Evolutionary conservation across 2,113 vertebrate genomes (phyloP), one percentile per base, ranked within the genome.

Genomic region (Salvelinus sp.): DNA sequence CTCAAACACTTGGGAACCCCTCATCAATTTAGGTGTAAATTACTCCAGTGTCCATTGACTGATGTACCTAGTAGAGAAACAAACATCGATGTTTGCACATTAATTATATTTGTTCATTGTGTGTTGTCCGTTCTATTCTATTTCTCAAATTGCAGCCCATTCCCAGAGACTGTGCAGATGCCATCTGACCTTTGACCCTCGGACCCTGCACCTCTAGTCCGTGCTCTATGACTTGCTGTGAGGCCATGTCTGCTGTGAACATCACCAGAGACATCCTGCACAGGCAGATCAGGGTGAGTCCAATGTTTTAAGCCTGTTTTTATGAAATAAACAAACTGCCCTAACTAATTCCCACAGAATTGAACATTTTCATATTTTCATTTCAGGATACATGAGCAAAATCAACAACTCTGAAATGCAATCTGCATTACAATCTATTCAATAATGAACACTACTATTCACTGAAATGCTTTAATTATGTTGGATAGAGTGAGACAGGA

Each of bases 161-260:
- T 76, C 58, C 13, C 64, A 76, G 57, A 38, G 87, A 79, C 88
- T 91, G 92, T 87, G 80, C 89, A 92, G 91, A 93, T 93, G 93
- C 90, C 88, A 89, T 78, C 93, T 91, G 88, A 91, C 77, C 88
- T 89, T 85, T 94, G 91, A 92, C 86, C 84, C 72, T 79, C 75
- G 80, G 30, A 80, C 73, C 76, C 62, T 76, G 60, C 62, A 75
- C 66, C 72, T 74, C 58, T 71, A 47, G 84, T 88, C 83, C 88
- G 81, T 88, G 58, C 85, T 89, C 81, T 89, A 90, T 85, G 89
- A 84, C 85, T 70, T 86, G 76, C 71, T 80, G 87, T 92, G 92
- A 92, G 90, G 94, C 92, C 93, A 99, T 99, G 98, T 93, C 95
- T 83, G 89, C 95, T 91, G 94, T 93, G 82, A 99, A 98, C 91